Percentiles rank a stretch among this genome's conserved stretches.
Conservation (phyloP, 2,113 vertebrate species). For the Anas platyrhynchos region DNA sequence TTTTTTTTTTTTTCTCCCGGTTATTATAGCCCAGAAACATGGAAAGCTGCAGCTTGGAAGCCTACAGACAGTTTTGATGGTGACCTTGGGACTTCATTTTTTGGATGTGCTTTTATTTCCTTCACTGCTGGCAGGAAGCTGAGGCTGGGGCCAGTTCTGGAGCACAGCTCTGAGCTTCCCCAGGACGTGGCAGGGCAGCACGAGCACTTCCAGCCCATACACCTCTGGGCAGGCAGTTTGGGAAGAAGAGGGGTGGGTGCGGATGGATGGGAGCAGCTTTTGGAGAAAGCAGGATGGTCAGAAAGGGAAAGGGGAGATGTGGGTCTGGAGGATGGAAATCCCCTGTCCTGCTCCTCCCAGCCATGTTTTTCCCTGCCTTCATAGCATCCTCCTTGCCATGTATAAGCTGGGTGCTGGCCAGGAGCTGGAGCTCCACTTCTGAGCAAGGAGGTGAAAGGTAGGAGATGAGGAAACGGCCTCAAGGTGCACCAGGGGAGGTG, state of each 20-base stretch:
- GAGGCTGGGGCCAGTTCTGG: not conserved
- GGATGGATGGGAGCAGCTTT: not conserved
- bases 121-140: not conserved
- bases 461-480: not conserved
- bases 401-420: rapidly evolving
- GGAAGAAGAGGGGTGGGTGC: not conserved
- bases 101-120: not conserved
- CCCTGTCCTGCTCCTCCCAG: not conserved
- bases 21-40: not conserved
- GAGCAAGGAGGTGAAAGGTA: not conserved
- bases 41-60: not conserved
- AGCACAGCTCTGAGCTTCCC: not conserved
- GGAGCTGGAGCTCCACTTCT: not conserved
- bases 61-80: not conserved
- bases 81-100: not conserved
- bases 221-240: not conserved
- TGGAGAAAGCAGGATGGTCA: not conserved
- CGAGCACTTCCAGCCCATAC: not conserved
- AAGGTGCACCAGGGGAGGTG: not conserved
- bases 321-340: not conserved
- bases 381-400: not conserved
- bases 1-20: not conserved
- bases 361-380: not conserved
- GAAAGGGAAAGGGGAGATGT: not conserved
- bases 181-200: no score